A percentile compares a stretch with the other conserved stretches of the same genome.
phyloP scores from a whole-genome alignment of 1,140 invertebrate species.

The Cephus cinctus region DNA sequence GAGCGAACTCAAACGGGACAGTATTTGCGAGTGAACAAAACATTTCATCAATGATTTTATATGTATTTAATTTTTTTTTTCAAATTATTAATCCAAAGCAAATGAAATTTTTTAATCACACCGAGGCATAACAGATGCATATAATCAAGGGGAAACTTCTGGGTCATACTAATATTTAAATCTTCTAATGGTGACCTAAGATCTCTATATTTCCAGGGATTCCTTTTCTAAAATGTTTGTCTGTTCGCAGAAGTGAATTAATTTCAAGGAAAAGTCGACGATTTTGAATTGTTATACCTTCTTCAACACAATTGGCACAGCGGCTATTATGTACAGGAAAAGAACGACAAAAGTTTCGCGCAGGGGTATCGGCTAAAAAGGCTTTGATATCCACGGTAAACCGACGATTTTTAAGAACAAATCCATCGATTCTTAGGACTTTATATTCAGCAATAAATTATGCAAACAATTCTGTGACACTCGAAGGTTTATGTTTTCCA shows the following conservation, averaged over 20 bases:
- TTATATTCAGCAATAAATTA: neutral
- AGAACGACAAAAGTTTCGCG: neutral
- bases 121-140: constrained; percentile 25
- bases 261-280: constrained; percentile 3
- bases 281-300: neutral
- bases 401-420: neutral
- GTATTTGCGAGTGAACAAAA: too few relatives aligned
- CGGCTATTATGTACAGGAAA: neutral
- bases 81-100: constrained; percentile 13
- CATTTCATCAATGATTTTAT: too few relatives aligned
- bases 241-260: neutral
- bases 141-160: constrained; percentile 23
- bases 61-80: too few relatives aligned
- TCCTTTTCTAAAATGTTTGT: constrained; percentile 10
- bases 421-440: too few relatives aligned
- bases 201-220: too few relatives aligned
- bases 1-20: constrained; percentile 45
- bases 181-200: constrained; percentile 1
- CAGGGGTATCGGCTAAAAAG: neutral
- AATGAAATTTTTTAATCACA: constrained; percentile 21
- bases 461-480: neutral
- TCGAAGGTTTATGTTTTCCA: neutral
- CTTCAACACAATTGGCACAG: neutral
- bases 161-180: constrained; percentile 14
- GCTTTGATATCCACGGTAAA: neutral